These are phyloP conservation scores for Procavia capensis DNA, from an alignment of 2,113 vertebrate species.

Conservation along the genomic window DNA sequence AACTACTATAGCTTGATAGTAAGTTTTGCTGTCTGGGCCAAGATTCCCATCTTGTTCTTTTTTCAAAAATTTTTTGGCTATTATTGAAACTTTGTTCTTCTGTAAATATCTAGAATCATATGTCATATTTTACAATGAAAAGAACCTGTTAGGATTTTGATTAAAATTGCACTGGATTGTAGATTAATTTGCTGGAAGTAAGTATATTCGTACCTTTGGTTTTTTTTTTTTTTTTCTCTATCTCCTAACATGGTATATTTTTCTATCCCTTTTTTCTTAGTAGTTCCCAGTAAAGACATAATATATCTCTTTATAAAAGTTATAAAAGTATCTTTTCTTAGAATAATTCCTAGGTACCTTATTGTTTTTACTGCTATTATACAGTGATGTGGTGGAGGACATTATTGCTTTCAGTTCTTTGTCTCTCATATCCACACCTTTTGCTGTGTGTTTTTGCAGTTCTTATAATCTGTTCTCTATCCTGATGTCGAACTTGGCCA, in stretches of 20 bases:
- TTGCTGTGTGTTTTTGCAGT: background rate
- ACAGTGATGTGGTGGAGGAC: background rate
- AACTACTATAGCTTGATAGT: background rate
- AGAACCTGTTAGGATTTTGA: background rate
- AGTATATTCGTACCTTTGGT: background rate
- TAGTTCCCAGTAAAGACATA: background rate
- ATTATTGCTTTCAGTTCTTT: background rate
- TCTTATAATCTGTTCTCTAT: background rate
- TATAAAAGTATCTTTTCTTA: background rate
- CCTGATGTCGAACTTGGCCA: background rate
- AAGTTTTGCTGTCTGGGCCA: background rate
- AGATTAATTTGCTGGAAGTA: background rate
- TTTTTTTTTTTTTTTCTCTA: too few relatives aligned
- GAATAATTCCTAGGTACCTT: background rate
- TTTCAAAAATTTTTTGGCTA: background rate
- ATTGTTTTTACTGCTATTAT: background rate
- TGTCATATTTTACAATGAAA: too few relatives aligned
- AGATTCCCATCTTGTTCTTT: background rate
- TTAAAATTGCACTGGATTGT: background rate
- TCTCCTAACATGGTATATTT: background rate
- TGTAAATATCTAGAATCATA: too few relatives aligned
- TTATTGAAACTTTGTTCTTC: too few relatives aligned
- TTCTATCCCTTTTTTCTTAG: background rate
- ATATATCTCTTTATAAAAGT: background rate
- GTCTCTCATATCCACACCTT: background rate